These are phyloP conservation scores for Rhineura floridana DNA, from an alignment of 2,113 vertebrate species.

Conservation along the genomic window DNA sequence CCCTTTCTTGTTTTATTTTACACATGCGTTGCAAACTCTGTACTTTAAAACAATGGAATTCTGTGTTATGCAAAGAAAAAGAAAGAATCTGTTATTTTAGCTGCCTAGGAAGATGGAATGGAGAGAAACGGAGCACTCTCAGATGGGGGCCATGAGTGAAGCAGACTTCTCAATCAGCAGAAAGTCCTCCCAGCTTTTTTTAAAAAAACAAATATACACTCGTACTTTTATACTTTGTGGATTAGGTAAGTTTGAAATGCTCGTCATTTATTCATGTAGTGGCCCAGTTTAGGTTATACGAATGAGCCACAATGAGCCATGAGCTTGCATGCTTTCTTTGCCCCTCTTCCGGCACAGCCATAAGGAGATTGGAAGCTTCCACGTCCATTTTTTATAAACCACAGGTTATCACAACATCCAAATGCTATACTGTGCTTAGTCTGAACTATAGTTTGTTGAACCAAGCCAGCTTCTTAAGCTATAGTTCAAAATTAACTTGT, in stretches of 20 bases:
- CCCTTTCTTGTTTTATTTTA: slow-evolving; percentile 1
- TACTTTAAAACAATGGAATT: slow-evolving; percentile 2
- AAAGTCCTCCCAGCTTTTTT: neutral
- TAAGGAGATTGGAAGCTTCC: too few relatives aligned
- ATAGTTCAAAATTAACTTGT: too few relatives aligned
- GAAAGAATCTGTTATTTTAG: neutral
- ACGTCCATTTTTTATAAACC: too few relatives aligned
- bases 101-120: neutral
- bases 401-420: too few relatives aligned
- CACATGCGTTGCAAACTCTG: neutral
- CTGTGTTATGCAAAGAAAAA: neutral
- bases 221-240: neutral
- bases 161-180: neutral
- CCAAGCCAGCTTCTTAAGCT: too few relatives aligned
- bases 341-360: too few relatives aligned
- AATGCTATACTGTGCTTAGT: too few relatives aligned
- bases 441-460: too few relatives aligned
- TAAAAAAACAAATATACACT: neutral
- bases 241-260: neutral
- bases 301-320: too few relatives aligned
- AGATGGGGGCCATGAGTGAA: neutral
- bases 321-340: too few relatives aligned
- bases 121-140: neutral
- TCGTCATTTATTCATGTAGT: neutral
- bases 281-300: too few relatives aligned